These are phyloP conservation scores for Aleadryas rufinucha DNA, from an alignment of 2,113 vertebrate genomes.

Conservation along the genomic window DNA sequence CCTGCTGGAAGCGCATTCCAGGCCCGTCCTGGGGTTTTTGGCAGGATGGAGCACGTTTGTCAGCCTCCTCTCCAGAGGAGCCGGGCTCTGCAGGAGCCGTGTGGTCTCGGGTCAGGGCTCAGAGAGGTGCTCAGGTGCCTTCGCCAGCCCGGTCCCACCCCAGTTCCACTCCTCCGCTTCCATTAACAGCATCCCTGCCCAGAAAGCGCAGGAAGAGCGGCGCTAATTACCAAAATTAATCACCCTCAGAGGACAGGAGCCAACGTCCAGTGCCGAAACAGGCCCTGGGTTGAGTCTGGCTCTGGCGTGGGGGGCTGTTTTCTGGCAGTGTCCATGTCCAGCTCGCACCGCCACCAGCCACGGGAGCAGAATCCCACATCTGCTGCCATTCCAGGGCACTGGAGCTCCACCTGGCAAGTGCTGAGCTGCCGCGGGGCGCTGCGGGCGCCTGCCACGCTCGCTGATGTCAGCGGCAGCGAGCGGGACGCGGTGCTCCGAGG, in stretches of 20 bases:
- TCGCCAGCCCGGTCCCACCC: rapidly evolving
- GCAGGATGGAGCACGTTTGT: not conserved
- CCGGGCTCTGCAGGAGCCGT: not conserved
- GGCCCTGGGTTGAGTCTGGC: not conserved
- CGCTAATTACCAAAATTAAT: not conserved
- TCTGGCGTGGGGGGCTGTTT: not conserved
- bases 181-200: not conserved
- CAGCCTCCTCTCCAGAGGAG: not conserved
- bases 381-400: rapidly evolving
- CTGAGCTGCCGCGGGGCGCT: not conserved
- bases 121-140: not conserved
- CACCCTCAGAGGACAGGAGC: not conserved
- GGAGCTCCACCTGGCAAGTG: not conserved
- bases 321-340: rapidly evolving
- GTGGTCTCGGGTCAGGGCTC: not conserved
- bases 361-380: not conserved
- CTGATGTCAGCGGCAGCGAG: not conserved
- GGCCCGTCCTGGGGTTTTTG: not conserved
- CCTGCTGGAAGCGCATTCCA: not conserved
- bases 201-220: not conserved
- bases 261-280: not conserved
- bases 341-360: rapidly evolving
- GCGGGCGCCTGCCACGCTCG: rapidly evolving
- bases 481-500: not conserved
- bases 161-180: not conserved